Conservation (phyloP, 2,113 vertebrate genomes). For the Toxostoma redivivum region DNA sequence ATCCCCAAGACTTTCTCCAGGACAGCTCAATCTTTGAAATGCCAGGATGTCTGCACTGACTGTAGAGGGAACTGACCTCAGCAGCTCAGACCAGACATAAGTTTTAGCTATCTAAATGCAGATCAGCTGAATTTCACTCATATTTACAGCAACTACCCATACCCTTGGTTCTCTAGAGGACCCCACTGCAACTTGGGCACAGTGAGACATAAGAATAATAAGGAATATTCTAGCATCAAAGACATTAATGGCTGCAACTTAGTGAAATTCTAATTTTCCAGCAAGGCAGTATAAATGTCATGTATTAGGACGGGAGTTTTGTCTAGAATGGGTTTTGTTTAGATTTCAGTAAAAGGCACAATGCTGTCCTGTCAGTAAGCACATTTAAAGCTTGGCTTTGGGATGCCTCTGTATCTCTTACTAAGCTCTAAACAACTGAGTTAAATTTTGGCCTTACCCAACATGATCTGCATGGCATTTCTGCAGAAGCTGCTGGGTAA, state of each 20-base stretch:
- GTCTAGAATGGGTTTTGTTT: not conserved
- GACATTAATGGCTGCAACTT: not conserved
- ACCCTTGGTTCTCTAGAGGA: not conserved
- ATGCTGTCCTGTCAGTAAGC: not conserved
- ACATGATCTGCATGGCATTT: not conserved
- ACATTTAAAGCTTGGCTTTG: not conserved
- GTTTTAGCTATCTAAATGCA: not conserved
- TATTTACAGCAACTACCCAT: not conserved
- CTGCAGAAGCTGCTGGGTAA: not conserved
- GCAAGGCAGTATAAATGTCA: not conserved
- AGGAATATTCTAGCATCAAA: not conserved
- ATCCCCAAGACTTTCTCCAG: not conserved
- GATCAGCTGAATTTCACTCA: not conserved
- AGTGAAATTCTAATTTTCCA: not conserved
- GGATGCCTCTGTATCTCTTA: not conserved
- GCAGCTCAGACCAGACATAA: not conserved
- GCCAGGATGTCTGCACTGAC: not conserved
- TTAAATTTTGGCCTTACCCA: not conserved
- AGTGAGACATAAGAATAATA: not conserved
- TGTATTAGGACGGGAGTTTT: not conserved
- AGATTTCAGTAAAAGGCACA: not conserved
- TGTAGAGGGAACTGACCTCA: not conserved
- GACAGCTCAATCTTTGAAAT: not conserved
- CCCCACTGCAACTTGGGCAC: not conserved
- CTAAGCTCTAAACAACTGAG: not conserved